Evolutionary conservation across 2,888 invertebrate genomes (phyloP).

Genomic region (Nomada ferruginata): DNA sequence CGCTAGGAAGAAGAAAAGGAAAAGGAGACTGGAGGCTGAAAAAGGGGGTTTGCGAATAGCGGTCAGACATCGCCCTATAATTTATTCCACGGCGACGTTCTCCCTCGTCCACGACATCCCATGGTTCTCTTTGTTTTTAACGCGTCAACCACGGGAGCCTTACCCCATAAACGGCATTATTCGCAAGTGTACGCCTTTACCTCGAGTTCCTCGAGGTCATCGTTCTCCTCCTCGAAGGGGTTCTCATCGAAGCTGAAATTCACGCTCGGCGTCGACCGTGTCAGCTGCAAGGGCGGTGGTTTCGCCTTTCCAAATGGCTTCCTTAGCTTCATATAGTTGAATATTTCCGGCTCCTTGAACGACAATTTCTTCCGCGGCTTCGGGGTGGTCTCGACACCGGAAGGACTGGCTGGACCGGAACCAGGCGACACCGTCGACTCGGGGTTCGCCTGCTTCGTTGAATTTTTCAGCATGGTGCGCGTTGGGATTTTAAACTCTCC

Average conservation of each 20-base stretch:
- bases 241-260: conserved; percentile 74
- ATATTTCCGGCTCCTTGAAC: conserved; percentile 93
- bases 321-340: conserved; percentile 82
- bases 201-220: conserved; percentile 82
- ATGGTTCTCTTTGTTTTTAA: conserved; percentile 4
- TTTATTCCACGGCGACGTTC: conserved; percentile 22
- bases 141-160: conserved; percentile 15
- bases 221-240: conserved; percentile 79
- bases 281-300: conserved; percentile 61
- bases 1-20: no score
- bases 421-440: conserved; percentile 40
- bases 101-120: conserved; percentile 4
- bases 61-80: conserved; percentile 3
- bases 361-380: conserved; percentile 93
- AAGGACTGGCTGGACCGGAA: conserved; percentile 79
- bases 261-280: conserved; percentile 51
- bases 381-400: conserved; percentile 80
- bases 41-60: background rate
- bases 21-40: background rate
- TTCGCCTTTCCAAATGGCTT: conserved; percentile 61
- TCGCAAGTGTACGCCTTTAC: conserved; percentile 68
- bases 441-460: conserved; percentile 32
- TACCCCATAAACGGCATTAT: conserved; percentile 47
- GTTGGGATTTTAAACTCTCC: background rate
- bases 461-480: conserved; percentile 57